Conservation (phyloP, 2,113 vertebrate species). For the Orthonyx spaldingii region DNA sequence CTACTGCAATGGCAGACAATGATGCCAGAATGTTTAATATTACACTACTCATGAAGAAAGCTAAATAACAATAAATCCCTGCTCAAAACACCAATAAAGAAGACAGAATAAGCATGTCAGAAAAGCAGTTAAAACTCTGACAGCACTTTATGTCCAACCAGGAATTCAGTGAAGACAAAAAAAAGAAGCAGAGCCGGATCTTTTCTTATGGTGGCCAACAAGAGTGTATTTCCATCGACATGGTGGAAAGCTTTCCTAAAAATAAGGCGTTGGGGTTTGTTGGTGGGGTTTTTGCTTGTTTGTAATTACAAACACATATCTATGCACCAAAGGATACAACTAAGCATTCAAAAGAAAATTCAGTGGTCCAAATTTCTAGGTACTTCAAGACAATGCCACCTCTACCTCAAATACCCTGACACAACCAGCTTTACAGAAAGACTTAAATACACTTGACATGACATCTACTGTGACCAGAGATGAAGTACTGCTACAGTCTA, state of each 20-base stretch:
- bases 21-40: not conserved
- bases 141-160: not conserved
- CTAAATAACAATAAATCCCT: not conserved
- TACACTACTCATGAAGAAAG: not conserved
- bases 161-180: not conserved
- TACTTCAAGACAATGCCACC: not conserved
- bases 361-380: not conserved
- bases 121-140: not conserved
- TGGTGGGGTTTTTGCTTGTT: not conserved
- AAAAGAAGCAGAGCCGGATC: not conserved
- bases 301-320: not conserved
- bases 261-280: not conserved
- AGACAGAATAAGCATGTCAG: not conserved
- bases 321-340: not conserved
- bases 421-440: not conserved
- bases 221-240: not conserved
- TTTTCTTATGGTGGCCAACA: not conserved
- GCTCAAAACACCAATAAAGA: not conserved
- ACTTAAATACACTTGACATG: not conserved
- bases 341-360: not conserved
- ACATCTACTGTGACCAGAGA: not conserved
- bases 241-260: not conserved
- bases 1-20: not conserved
- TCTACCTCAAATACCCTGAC: not conserved
- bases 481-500: not conserved